phyloP scores from a whole-genome alignment of 2,113 vertebrate genomes.

The Platycercus adscitus region DNA sequence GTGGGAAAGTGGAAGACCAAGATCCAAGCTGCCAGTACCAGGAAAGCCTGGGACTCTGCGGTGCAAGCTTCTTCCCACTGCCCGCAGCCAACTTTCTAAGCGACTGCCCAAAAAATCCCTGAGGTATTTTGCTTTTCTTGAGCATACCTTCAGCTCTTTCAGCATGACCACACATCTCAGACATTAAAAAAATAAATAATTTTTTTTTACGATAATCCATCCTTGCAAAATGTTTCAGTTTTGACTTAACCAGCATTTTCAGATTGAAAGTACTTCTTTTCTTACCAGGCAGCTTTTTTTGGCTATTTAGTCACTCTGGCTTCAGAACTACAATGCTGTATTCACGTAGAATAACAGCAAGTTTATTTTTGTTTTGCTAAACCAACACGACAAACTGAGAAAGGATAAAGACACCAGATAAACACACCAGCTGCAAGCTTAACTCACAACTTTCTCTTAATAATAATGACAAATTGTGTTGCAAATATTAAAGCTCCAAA shows the following conservation, averaged over 20 bases:
- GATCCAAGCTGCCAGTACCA: background rate
- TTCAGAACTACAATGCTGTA: background rate
- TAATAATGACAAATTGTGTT: background rate
- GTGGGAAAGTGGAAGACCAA: background rate
- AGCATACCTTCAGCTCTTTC: background rate
- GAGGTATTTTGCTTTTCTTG: background rate
- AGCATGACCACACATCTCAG: background rate
- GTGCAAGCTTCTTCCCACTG: background rate
- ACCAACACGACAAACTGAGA: background rate
- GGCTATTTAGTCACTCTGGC: background rate
- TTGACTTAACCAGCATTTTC: background rate
- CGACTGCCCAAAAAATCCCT: background rate
- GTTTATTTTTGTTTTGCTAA: constrained; percentile 5
- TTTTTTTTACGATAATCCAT: background rate
- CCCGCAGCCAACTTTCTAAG: background rate
- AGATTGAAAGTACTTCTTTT: background rate
- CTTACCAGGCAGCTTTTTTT: background rate
- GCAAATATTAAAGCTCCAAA: background rate
- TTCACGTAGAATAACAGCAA: background rate
- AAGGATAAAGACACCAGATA: background rate
- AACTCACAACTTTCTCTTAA: background rate
- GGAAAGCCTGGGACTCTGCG: rapidly evolving
- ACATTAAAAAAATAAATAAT: background rate
- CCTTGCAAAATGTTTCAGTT: background rate
- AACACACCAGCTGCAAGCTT: background rate